These are phyloP conservation scores for Rhimphoctona megacephalus DNA, from an alignment of 2,888 invertebrate genomes.

Conservation along the genomic window DNA sequence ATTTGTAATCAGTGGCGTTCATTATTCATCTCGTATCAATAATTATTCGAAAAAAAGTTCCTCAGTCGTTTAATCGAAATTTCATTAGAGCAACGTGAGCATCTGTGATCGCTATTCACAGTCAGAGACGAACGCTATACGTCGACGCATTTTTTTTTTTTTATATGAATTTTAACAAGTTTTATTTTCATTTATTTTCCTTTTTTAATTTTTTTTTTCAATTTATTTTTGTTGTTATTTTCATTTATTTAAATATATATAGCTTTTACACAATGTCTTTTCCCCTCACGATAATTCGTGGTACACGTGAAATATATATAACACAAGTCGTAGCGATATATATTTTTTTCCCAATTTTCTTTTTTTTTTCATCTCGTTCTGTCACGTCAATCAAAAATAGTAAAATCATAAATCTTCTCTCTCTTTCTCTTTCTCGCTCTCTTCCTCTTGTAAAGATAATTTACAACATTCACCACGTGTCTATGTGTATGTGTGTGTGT, in stretches of 20 bases:
- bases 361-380: slow-evolving; percentile 28
- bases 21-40: slow-evolving; percentile 6
- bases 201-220: slow-evolving; percentile 75
- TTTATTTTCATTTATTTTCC: neutral
- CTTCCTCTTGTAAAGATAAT: slow-evolving; percentile 76
- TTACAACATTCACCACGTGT: slow-evolving; percentile 78
- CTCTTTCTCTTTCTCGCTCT: slow-evolving; percentile 60
- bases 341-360: slow-evolving; percentile 61
- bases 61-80: slow-evolving; percentile 8
- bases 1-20: slow-evolving; percentile 21
- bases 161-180: slow-evolving; percentile 42
- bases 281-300: slow-evolving; percentile 72
- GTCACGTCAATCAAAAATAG: slow-evolving; percentile 78
- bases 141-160: slow-evolving; percentile 23
- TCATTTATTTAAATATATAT: slow-evolving; percentile 76
- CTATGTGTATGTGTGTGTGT: slow-evolving; percentile 7
- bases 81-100: slow-evolving; percentile 44
- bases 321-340: slow-evolving; percentile 79
- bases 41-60: slow-evolving; percentile 11
- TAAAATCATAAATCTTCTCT: slow-evolving; percentile 76
- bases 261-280: slow-evolving; percentile 78
- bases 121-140: slow-evolving; percentile 41
- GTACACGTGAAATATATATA: slow-evolving; percentile 78
- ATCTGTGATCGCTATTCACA: slow-evolving; percentile 49
- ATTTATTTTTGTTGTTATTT: slow-evolving; percentile 63